A percentile compares a stretch with the other conserved stretches of the same genome.
Evolutionary conservation across 2,797 vertebrate species (phyloP).

Genomic region (Fistularia tabacaria): DNA sequence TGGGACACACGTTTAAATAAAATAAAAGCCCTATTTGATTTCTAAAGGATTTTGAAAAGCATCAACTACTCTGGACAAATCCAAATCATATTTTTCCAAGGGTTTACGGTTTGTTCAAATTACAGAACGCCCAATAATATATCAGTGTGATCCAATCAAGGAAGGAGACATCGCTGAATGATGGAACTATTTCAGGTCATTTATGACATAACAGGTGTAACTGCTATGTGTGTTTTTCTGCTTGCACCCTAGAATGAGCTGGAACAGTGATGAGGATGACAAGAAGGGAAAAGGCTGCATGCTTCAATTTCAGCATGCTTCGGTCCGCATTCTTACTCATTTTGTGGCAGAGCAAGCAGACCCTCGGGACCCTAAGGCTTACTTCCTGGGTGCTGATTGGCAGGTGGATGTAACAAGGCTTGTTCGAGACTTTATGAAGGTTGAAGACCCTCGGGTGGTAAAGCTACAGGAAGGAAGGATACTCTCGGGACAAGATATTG

Average conservation of each 20-base stretch:
- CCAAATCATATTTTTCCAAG: constrained; percentile 32
- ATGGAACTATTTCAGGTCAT: constrained; percentile 39
- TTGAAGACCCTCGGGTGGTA: constrained; percentile 87
- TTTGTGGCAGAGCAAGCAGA: constrained; percentile 83
- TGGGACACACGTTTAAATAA: constrained; percentile 32
- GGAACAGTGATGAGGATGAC: constrained; percentile 87
- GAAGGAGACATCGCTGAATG: constrained; percentile 41
- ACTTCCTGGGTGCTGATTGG: constrained; percentile 90
- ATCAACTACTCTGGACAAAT: constrained; percentile 16
- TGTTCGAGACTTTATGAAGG: constrained; percentile 87
- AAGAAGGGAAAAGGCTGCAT: constrained; percentile 83
- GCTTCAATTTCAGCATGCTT: constrained; percentile 88
- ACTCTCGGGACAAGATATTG: constrained; percentile 84
- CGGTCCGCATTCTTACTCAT: constrained; percentile 85
- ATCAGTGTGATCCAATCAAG: constrained; percentile 55
- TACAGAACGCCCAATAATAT: constrained; percentile 47
- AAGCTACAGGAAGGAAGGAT: constrained; percentile 81
- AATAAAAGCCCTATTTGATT: constrained; percentile 10
- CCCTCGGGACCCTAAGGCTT: constrained; percentile 71
- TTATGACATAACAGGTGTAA: constrained; percentile 42
- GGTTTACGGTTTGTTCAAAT: constrained; percentile 47
- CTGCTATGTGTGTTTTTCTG: constrained; percentile 28
- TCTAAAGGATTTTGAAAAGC: constrained; percentile 19
- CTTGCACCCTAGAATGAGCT: constrained; percentile 69
- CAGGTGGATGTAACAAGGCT: constrained; percentile 88